Base-by-base conservation (phyloP, 2,113 vertebrate species). In the Strix uralensis region DNA sequence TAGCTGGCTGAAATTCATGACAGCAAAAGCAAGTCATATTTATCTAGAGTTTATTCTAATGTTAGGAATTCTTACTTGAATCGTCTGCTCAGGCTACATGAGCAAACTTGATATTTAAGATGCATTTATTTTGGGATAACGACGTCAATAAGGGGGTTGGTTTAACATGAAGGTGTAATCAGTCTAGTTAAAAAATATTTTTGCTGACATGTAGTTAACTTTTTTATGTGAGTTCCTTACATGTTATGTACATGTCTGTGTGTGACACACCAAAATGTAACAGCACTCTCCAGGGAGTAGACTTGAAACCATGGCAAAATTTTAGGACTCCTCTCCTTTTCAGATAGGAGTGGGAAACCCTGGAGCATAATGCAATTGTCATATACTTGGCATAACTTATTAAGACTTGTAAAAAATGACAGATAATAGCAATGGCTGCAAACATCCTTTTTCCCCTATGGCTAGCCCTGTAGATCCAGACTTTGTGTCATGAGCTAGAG, bases 381-480 rank as follows among this genome's bases (percentile, higher is more conserved):
- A 66, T 42, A 7, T 66, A 6, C 3, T 57, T 80, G 10, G 23
- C 26, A 11, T 55, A 82, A 46, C 7, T 16, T 58, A 7, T 3
- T 44, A 74, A 32, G 61, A 32, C 20, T 83, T 91, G 36, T 49
- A 61, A 38, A n/a, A 62, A 32, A 36, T 26, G 25, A 10, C n/a
- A 58, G 34, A 6, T 70, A 34, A 42, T 26, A 42, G 69, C 26
- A 30, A 11, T 44, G 46, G 42, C 85, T 66, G 55, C 23, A 59
- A 34, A 44, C 13, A 8, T 26, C 40, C n/a, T 42, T 78, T 36
- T 82, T 18, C 5, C 36, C 36, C 30, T 11, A 0, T 15, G 67
- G 17, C 32, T 22, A 30, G 25, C 38, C 30, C 0, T 0, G 11
- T 65, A 20, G 49, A n/a, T 3, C 2, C 27, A 11, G 19, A 2